Evolutionary conservation across 1,140 invertebrate genomes (phyloP).

Genomic region (Trachymyrmex cornetzi): DNA sequence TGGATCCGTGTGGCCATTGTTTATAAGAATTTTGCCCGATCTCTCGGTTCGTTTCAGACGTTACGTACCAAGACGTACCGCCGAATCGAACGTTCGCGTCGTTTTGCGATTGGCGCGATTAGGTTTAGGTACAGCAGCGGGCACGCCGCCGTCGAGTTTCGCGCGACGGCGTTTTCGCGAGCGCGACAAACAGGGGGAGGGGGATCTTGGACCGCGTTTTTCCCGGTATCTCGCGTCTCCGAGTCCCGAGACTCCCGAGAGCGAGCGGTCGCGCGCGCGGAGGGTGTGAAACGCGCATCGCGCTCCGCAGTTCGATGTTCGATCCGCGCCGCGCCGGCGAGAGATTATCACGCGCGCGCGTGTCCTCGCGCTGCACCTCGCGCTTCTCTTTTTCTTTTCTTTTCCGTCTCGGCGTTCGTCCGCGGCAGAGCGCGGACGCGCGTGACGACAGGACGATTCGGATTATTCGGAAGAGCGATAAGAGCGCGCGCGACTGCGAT

Average conservation of each 20-base stretch:
- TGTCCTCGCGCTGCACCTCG: slow-evolving; percentile 63
- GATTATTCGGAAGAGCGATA: neutral
- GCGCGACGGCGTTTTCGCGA: neutral
- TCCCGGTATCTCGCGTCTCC: slow-evolving; percentile 41
- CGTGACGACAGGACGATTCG: neutral
- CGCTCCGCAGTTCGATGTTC: slow-evolving; percentile 74
- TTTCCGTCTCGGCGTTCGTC: neutral
- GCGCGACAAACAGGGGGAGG: neutral
- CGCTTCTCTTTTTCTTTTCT: neutral
- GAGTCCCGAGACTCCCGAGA: too few relatives aligned
- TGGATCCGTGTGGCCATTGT: slow-evolving; percentile 33
- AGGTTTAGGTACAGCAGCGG: too few relatives aligned
- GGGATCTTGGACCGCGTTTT: neutral
- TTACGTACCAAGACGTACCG: neutral
- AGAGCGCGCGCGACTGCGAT: slow-evolving; percentile 31
- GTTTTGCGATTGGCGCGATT: neutral
- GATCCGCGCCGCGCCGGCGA: slow-evolving; percentile 67
- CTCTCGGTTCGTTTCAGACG: neutral
- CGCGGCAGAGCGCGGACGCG: neutral
- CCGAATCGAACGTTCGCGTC: neutral
- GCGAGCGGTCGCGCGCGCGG: slow-evolving; percentile 37
- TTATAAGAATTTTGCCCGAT: slow-evolving; percentile 34
- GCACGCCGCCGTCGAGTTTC: slow-evolving; percentile 19
- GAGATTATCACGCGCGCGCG: slow-evolving; percentile 59
- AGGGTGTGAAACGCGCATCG: slow-evolving; percentile 72